Conservation (phyloP, 2,888 invertebrate species). For the Morpho helenor region DNA sequence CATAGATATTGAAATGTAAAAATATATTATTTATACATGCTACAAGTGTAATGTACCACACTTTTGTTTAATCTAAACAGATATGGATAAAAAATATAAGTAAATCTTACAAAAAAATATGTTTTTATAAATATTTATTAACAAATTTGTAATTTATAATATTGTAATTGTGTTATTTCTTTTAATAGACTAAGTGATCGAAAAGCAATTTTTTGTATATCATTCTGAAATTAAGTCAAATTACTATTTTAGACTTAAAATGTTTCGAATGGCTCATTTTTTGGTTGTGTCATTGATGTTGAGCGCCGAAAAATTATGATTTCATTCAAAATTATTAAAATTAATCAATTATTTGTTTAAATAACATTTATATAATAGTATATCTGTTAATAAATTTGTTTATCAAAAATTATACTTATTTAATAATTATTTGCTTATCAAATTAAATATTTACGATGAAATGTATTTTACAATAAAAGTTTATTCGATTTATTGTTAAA, state of each 20-base stretch:
- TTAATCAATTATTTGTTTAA: no score
- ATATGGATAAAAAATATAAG: no score
- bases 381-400: neutral
- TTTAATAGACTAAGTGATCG: conserved; percentile 27
- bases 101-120: no score
- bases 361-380: no score
- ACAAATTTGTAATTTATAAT: neutral
- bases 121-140: no score
- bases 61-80: no score
- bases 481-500: neutral
- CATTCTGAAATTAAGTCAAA: conserved; percentile 63
- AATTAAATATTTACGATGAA: neutral
- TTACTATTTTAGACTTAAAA: conserved; percentile 41
- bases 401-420: neutral
- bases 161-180: conserved; percentile 3
- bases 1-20: no score
- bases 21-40: no score
- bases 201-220: conserved; percentile 46
- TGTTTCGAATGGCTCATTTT: neutral
- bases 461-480: neutral
- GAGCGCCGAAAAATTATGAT: no score
- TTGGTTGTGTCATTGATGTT: neutral
- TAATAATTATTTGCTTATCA: neutral
- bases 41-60: no score
- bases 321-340: no score